Conservation (phyloP, 1,140 invertebrate genomes). For the Dufourea novaeangliae region DNA sequence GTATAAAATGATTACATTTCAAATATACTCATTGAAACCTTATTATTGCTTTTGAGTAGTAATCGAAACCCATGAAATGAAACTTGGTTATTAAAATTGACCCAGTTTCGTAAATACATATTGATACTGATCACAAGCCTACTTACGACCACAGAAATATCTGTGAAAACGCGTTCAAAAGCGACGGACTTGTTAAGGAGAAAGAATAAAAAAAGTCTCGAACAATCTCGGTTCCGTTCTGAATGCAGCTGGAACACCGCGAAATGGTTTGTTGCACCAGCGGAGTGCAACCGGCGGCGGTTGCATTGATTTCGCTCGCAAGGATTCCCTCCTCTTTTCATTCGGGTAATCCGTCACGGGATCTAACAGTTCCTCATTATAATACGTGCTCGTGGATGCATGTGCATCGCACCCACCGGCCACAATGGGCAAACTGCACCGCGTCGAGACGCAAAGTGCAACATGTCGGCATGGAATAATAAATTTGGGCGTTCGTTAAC, state of each 20-base stretch:
- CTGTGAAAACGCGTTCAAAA: conserved; percentile 3
- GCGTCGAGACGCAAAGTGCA: not conserved
- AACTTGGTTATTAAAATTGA: too few relatives aligned
- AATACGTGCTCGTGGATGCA: conserved; percentile 4
- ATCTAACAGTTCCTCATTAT: conserved; percentile 53
- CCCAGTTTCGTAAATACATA: too few relatives aligned
- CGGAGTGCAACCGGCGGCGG: conserved; percentile 31
- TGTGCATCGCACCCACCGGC: not conserved
- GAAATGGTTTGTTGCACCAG: conserved; percentile 30
- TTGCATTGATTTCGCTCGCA: conserved; percentile 34
- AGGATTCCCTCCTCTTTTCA: conserved; percentile 58
- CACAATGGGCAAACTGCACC: not conserved
- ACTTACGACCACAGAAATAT: not conserved
- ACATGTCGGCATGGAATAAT: conserved; percentile 4
- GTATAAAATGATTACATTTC: too few relatives aligned
- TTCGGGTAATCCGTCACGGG: conserved; percentile 45
- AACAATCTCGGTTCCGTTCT: conserved; percentile 64
- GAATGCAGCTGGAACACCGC: conserved; percentile 52
- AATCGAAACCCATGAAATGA: too few relatives aligned
- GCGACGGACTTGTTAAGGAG: not conserved
- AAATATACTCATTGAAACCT: too few relatives aligned
- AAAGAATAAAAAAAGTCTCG: conserved; percentile 36
- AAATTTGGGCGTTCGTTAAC: conserved; percentile 33
- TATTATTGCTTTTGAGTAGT: too few relatives aligned
- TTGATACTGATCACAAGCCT: too few relatives aligned